Evolutionary conservation across 2,113 vertebrate genomes (phyloP), one percentile per base, ranked within the genome.

Genomic region (Rhadina sibilatrix): DNA sequence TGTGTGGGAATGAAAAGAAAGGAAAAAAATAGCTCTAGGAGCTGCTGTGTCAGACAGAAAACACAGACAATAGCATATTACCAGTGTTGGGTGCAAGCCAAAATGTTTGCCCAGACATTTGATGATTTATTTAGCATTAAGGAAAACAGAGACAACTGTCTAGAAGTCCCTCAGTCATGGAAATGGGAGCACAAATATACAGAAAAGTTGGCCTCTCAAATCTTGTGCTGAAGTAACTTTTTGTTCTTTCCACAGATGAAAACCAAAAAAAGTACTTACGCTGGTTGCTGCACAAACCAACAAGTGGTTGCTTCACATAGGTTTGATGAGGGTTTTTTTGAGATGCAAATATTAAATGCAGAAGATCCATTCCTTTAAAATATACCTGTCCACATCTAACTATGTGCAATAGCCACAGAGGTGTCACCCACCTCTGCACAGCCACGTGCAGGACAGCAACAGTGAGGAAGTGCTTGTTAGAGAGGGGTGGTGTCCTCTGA

Each of bases 101-200:
- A 89, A 90, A 89, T 42, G n/a, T 91, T 96, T 95, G 89, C 90
- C 82, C 90, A 96, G 94, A 95, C 94, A 61, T 79, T 47, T 54
- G 59, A 83, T 94, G 94, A 97, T 97, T 97, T 97, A 96, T 97
- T 95, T 93, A 91, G 90, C 89, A 78, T 87, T 94, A 95, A 96
- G 93, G 53, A 94, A 90, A 96, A 95, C 74, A 97, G 81, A 95
- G 84, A 92, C 75, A 94, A 94, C 90, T 63, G 80, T 89, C 94
- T 97, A 78, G 54, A 93, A 95, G 88, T 74, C 54, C 74, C 75
- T 88, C 60, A 68, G 72, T 66, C 63, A 78, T 44, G 75, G 85
- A 93, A 93, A 92, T 57, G 71, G 72, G 60, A 78, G 83, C 3
- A 5, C 82, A 94, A 88, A 87, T 24, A 86, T 57, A 93, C 24